Evolutionary conservation across 1,140 invertebrate genomes (phyloP), one percentile per base, ranked within the genome.

Genomic region (Trypoxylus dichotomus): DNA sequence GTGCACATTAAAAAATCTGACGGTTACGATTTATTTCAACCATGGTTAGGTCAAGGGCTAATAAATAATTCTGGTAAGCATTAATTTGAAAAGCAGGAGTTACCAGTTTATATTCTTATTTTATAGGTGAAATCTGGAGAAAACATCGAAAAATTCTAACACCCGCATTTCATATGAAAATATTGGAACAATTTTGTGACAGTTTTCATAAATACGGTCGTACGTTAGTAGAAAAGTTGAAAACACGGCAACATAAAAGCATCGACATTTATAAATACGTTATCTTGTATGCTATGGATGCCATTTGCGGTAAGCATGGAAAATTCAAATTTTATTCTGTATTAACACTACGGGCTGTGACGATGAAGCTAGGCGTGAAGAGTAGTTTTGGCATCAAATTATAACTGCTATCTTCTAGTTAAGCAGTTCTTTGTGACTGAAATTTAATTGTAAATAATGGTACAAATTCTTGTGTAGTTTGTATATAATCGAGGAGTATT

Each of bases 131-230:
- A 15, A 94, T 94, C 83, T 97, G 96, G 96, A 89, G 90, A 60
- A 86, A 87, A 13, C 87, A 94, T 19, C 88, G 95, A 19, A 95
- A 94, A 86, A 88, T 96, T 72, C 86, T 97, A 13, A 94, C 94
- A 1, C 95, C 95, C 8, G 92, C 94, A 0, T 97, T 97, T 83
- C 95, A 96, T 85, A 96, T 96, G 82, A 92, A 92, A 82, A 94
- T 96, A 74, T 86, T 97, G 1, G 91, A 96, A 74, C 90, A 92
- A 81, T 97, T 96, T 90, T 75, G 32, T 2, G 43, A 42, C 1
- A 75, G 24, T 25, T 75, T 75, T 27, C 74, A 75, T 29, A 75
- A 75, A 19, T 25, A 19, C 21, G 43, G 74, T 43, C 37, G 42
- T 47, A 10, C 47, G 1, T 75, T 75, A 10, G 42, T 75, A 15